Conservation (phyloP, 1,140 invertebrate genomes). For the Scylla paramamosain region DNA sequence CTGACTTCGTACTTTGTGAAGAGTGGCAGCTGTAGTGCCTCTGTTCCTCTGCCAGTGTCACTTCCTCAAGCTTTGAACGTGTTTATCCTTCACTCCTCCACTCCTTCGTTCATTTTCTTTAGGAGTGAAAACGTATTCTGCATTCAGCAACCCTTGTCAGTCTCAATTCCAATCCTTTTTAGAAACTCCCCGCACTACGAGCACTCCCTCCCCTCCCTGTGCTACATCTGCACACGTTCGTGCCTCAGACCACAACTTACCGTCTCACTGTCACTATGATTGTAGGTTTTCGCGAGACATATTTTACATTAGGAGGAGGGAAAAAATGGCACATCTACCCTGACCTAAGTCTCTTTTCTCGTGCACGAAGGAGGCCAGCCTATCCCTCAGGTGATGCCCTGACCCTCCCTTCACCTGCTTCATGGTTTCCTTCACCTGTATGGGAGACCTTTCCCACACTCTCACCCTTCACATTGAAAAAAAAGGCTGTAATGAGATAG, state of each 20-base stretch:
- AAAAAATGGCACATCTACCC: not conserved
- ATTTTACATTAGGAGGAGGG: not conserved
- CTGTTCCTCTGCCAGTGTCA: not conserved
- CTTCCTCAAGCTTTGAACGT: no score
- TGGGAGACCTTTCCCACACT: constrained; percentile 10
- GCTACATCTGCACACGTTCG: not conserved
- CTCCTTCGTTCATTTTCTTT: not conserved
- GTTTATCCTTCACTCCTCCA: not conserved
- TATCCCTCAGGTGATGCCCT: not conserved
- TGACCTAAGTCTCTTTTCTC: not conserved
- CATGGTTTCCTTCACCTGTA: not conserved
- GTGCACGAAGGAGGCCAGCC: not conserved
- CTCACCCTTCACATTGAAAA: not conserved
- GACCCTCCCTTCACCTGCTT: not conserved
- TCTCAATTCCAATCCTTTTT: not conserved
- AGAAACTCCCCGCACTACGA: not conserved
- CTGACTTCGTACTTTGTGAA: not conserved
- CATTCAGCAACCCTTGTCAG: not conserved
- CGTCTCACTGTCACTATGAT: not conserved
- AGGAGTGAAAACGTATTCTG: not conserved
- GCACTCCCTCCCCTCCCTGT: not conserved
- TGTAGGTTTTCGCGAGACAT: not conserved
- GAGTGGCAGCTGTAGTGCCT: not conserved
- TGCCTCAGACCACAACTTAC: not conserved
- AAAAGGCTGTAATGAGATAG: not conserved